Evolutionary conservation across 2,113 vertebrate species (phyloP), one percentile per base, ranked within the genome.

Genomic region (Urocitellus parryii): DNA sequence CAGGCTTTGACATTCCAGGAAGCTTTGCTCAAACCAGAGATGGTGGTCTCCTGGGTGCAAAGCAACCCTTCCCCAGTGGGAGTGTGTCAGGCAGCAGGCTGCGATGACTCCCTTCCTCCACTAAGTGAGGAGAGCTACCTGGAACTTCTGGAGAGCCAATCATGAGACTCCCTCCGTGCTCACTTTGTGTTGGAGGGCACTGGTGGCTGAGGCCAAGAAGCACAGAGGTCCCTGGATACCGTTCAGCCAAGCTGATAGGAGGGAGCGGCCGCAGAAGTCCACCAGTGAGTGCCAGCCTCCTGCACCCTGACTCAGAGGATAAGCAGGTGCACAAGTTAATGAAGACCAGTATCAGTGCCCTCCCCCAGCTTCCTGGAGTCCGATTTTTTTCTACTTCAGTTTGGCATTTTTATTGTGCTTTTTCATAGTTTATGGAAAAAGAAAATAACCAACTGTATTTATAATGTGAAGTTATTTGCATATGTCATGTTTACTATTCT

Each of bases 1-100:
- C 3, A 61, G 32, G 37, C 32, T 39, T 48, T 2, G 17, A 32
- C 18, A 24, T 45, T 20, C 39, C 4, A 42, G 0, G 25, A 39
- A 20, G 3, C n/a, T 51, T 79, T 27, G 14, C 63, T 79, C 61
- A 78, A 12, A 37, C 13, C 45, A 4, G 4, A 51, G n/a, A 29
- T 9, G 5, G 14, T 39, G 9, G 48, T 5, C 27, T n/a, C 74
- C 65, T 16, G 10, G 9, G 1, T 7, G 2, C 17, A 61, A 32
- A 24, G 0, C 2, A 0, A 2, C 1, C 0, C 2, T 79, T 29
- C 56, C 51, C 42, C 37, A 1, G 0, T 3, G 24, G 0, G 1
- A 17, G 17, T 0, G 0, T 0, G n/a, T n/a, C 5, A 29, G 10
- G 72, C 42, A 16, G 25, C 37, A 78, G 51, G 25, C 5, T 0